Percentiles rank a stretch among this genome's conserved stretches.
phyloP scores from a whole-genome alignment of 2,797 vertebrate genomes.

The Cheirogaleus major region DNA sequence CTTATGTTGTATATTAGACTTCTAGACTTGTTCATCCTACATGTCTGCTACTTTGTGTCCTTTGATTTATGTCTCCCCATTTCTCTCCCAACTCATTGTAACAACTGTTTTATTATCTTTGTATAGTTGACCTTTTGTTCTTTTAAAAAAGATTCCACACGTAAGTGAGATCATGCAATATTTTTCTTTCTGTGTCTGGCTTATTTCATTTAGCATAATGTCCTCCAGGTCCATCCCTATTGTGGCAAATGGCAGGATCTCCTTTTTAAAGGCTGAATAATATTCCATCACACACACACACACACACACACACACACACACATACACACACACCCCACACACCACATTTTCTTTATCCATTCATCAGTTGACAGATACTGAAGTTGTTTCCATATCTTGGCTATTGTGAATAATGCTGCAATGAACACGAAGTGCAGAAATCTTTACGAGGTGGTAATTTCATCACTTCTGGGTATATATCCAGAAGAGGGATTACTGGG shows the following conservation, averaged over 20 bases:
- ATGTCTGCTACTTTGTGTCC: not conserved
- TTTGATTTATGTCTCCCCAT: not conserved
- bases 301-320: too few relatives aligned
- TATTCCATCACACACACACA: not conserved
- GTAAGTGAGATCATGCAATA: not conserved
- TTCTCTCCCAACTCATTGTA: not conserved
- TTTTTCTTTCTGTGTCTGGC: not conserved
- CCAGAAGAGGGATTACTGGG: not conserved
- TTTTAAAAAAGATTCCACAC: not conserved
- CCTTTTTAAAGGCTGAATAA: not conserved
- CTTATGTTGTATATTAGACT: not conserved
- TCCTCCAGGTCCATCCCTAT: not conserved
- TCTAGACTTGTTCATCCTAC: not conserved
- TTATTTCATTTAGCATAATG: not conserved
- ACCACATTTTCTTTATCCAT: not conserved
- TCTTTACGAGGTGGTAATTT: not conserved
- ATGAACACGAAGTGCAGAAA: not conserved
- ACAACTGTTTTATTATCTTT: not conserved
- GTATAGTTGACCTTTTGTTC: not conserved
- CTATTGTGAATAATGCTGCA: not conserved
- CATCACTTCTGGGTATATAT: not conserved
- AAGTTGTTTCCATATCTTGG: not conserved
- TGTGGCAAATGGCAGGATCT: not conserved
- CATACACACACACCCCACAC: too few relatives aligned
- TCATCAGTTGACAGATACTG: not conserved